Evolutionary conservation across 92 coral and sea anemone species (phyloP), one percentile per base, ranked within the genome.

Genomic region (Epizoanthus rinbou): DNA sequence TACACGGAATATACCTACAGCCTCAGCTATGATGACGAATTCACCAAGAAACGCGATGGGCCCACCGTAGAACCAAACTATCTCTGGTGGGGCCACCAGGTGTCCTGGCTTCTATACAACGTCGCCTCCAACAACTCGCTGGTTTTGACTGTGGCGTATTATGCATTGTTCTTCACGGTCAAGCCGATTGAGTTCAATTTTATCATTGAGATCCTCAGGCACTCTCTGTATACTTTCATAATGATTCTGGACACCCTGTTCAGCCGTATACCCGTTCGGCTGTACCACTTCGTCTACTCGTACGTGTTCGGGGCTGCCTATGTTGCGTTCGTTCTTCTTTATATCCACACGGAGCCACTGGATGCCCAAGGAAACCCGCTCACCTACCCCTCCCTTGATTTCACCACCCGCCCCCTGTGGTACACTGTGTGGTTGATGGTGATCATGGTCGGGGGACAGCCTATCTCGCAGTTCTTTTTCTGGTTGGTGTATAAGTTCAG

Each of bases 251-350:
- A 93, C 64, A 80, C 88, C 15, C 37, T 85, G 21, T 59, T 87
- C 88, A 84, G 91, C 59, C 79, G 91, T 28, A 81, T 93, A 37
- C 97, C 94, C 41, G 94, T 93, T 23, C 87, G 97, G 35, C 9
- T 93, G 31, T 43, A 85, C 22, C 97, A 93, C 82, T 88, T 93
- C 76, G 62, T 93, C 60, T 93, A 93, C 75, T 94, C 94, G 83
- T 88, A 93, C 86, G 70, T 93, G 57, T 88, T 93, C 75, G 94
- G 93, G 54, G 92, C 91, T 14, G 85, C 86, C 3, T 87, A 91
- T 69, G 94, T 91, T 17, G 83, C 86, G 6, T 93, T 93, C 82
- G 76, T 89, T 13, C 65, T 93, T 24, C 64, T 89, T 19, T 86
- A 79, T 84, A 91, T 93, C 67, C 57, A 91, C 57, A 86, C 90